Evolutionary conservation across 1,140 invertebrate genomes (phyloP), one percentile per base, ranked within the genome.

Genomic region (Procambarus virginalis): DNA sequence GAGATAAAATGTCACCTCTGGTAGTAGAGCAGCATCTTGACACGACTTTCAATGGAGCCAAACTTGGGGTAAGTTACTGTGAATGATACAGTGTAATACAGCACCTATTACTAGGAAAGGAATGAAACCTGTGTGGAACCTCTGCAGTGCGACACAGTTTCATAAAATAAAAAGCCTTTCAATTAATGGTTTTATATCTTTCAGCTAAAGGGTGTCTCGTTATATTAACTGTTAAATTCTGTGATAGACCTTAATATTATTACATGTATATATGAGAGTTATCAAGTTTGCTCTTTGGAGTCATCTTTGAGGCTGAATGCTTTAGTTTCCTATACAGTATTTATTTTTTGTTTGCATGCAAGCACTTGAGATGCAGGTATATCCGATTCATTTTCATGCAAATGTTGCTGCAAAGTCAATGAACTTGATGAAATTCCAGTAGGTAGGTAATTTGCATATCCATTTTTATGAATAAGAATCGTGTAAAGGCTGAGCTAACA

Each of bases 161-260:
- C 22, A 22, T 9, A 3, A 55, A 55, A 55, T 8, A 34, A 73
- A 73, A 20, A 34, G 70, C 1, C 45, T 80, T n/a, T 58, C 60
- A 49, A 51, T 73, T 73, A 49, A 22, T 68, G 85, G 85, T 78
- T 51, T 68, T 60, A 86, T 70, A 51, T 79, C 77, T 60, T 80
- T 86, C 55, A 20, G 51, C 45, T 68, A 6, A 55, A 83, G 85
- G n/a, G 77, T 86, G 85, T 86, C 76, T 88, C 78, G 51, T 75
- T 88, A 80, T 70, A 88, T 55, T 17, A 82, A 88, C 86, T 88
- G 86, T 82, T 88, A 81, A 88, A 88, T 88, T 88, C 86, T 88
- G 86, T 88, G 86, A 88, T 81, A 88, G 64, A 81, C 86, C 78
- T 70, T 80, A 81, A 81, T 88, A 55, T 88, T 81, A 81, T 88